Conservation (phyloP, 2,888 invertebrate species). For the Oxyscelio sp. region DNA sequence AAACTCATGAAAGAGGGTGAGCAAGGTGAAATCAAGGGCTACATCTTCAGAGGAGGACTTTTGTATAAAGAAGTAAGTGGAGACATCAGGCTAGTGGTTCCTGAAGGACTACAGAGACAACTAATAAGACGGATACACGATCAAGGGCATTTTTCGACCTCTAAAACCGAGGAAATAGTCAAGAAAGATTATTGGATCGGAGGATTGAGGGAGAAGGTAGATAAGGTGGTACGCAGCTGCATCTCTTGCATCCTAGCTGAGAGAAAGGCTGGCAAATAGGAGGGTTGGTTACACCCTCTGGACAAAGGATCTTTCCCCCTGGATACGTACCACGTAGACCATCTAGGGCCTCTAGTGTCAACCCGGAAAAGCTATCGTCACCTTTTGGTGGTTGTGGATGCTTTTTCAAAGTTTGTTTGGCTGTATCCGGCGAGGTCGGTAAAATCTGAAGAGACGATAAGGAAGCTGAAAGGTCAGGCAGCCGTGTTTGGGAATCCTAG, state of each 20-base stretch:
- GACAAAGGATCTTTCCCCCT: background rate
- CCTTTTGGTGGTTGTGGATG: no score
- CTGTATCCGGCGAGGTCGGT: no score
- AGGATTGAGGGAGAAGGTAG: background rate
- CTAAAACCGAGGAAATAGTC: constrained; percentile 1
- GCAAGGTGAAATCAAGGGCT: no score
- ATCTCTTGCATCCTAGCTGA: background rate
- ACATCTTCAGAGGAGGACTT: background rate
- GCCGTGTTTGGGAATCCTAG: no score
- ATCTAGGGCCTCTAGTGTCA: no score
- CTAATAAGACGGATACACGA: constrained; percentile 11
- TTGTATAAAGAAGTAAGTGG: background rate
- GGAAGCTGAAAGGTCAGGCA: no score
- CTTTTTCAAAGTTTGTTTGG: no score
- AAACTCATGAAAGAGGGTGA: no score
- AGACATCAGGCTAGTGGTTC: constrained; percentile 3
- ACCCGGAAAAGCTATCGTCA: no score
- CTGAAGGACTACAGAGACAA: background rate
- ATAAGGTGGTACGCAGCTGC: background rate
- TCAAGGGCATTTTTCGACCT: constrained; percentile 10
- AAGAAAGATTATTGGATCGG: background rate
- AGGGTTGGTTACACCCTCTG: background rate
- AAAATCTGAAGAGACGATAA: no score
- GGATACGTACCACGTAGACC: no score
- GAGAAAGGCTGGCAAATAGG: background rate